Evolutionary conservation across 2,797 vertebrate genomes (phyloP), one percentile per base, ranked within the genome.

Genomic region (Trachurus trachurus): DNA sequence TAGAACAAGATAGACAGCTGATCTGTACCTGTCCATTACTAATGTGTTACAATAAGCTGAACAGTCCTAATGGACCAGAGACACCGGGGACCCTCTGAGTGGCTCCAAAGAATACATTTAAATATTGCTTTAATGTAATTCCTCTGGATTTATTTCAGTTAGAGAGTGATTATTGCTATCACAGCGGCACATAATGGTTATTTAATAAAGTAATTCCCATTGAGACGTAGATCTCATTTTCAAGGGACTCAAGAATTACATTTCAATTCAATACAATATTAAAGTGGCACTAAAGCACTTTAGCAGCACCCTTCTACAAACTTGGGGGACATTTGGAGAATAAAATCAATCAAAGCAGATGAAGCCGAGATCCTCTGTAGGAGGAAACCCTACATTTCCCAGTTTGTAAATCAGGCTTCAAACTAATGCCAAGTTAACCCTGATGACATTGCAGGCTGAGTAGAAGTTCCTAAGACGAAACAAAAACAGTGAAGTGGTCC

Each of bases 171-270:
- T 5, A 37, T 8, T 22, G 40, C 8, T 44, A 52, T 59, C 45
- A 39, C 15, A 49, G 58, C 0, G 53, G 37, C 58, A 60, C 64
- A 17, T 34, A 63, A 21, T 21, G 40, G 66, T 74, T 40, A 40
- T 21, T 39, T 37, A 52, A 49, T 53, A 53, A 49, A 50, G 21
- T 3, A 54, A 62, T 10, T 70, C 66, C 54, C 7, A 37, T 0
- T 15, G 22, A 72, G 58, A 66, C 9, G 13, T 19, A 29, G 1
- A 52, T 42, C n/a, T 40, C 1, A 52, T 68, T 64, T 79, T 75
- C 5, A 54, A 40, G 29, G 26, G 31, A 58, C 47, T 56, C 60
- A 50, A 50, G 26, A 49, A 3, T 16, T 12, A 52, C 22, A 29
- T 22, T 61, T 45, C 1, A 34, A 77, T 62, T 47, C 11, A 60